These are phyloP conservation scores for Aphelinus atriplicis DNA, from an alignment of 1,140 invertebrate species.

Conservation along the genomic window DNA sequence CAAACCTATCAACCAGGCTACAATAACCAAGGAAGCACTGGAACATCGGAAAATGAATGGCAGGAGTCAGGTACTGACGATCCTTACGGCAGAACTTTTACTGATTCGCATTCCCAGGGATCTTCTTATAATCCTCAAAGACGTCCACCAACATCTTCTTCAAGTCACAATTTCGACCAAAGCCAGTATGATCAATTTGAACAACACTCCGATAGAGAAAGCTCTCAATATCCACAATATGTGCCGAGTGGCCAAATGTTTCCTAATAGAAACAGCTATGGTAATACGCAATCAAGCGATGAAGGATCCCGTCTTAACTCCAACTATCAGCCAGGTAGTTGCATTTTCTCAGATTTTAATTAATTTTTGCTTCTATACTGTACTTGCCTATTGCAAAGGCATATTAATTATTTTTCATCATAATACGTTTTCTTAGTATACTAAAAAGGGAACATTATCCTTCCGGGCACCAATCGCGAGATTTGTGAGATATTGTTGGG, in stretches of 20 bases:
- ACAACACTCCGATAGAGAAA: background rate
- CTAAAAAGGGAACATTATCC: too few species aligned
- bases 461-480: too few species aligned
- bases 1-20: background rate
- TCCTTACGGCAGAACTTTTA: background rate
- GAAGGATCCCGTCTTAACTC: background rate
- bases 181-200: background rate
- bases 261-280: background rate
- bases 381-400: too few species aligned
- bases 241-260: background rate
- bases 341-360: too few species aligned
- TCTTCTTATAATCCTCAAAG: background rate
- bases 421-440: too few species aligned
- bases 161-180: slow-evolving; percentile 5
- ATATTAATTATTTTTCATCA: too few species aligned
- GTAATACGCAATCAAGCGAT: background rate
- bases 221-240: slow-evolving; percentile 14
- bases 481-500: too few species aligned
- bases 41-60: slow-evolving; percentile 1
- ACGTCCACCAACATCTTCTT: slow-evolving; percentile 28
- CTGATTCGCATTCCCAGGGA: background rate
- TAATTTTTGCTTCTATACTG: too few species aligned
- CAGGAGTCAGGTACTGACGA: background rate
- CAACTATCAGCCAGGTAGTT: slow-evolving; percentile 1
- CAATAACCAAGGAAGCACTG: background rate